These are phyloP conservation scores for Caenorhabditis imperialis DNA, from an alignment of 2,888 invertebrate genomes.

Conservation along the genomic window DNA sequence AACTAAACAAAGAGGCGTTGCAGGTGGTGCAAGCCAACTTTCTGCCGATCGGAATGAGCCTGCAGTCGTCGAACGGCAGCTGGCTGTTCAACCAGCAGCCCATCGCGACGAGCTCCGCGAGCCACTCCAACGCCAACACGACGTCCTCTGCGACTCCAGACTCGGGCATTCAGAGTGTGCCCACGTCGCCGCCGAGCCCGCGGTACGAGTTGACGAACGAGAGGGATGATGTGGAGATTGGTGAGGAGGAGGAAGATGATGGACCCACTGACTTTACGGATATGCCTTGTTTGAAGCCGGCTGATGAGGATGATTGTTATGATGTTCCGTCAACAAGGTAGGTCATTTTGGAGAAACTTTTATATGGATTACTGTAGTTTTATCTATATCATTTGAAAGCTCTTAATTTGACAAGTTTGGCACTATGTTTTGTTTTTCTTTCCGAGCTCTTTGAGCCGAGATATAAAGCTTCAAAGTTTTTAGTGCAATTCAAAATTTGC, in stretches of 20 bases:
- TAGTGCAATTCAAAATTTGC: too few relatives aligned
- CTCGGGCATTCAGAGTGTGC: conserved; percentile 76
- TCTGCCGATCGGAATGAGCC: conserved; percentile 12
- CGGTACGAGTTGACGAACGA: conserved; percentile 30
- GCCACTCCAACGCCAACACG: neutral
- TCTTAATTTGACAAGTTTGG: too few relatives aligned
- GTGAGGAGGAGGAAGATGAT: conserved; percentile 23
- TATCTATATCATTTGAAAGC: too few relatives aligned
- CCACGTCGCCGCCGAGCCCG: conserved; percentile 61
- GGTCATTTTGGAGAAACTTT: neutral
- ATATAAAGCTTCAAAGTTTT: too few relatives aligned
- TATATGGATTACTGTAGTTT: too few relatives aligned
- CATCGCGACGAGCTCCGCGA: neutral
- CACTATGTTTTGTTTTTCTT: too few relatives aligned
- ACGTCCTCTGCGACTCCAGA: conserved; percentile 74
- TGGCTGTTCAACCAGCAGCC: conserved; percentile 7
- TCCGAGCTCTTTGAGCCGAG: too few relatives aligned
- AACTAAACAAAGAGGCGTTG: too few relatives aligned
- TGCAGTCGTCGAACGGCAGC: neutral
- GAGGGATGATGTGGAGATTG: conserved; percentile 11
- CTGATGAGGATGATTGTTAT: conserved; percentile 46
- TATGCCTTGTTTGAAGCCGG: conserved; percentile 59
- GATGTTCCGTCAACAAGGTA: conserved; percentile 38
- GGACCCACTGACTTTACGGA: conserved; percentile 52
- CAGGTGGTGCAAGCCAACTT: conserved; percentile 40